Percentiles rank a stretch among this genome's conserved stretches.
These are phyloP conservation scores for Thamnophis sirtalis DNA, from an alignment of 2,113 vertebrate genomes.

Conservation along the genomic window DNA sequence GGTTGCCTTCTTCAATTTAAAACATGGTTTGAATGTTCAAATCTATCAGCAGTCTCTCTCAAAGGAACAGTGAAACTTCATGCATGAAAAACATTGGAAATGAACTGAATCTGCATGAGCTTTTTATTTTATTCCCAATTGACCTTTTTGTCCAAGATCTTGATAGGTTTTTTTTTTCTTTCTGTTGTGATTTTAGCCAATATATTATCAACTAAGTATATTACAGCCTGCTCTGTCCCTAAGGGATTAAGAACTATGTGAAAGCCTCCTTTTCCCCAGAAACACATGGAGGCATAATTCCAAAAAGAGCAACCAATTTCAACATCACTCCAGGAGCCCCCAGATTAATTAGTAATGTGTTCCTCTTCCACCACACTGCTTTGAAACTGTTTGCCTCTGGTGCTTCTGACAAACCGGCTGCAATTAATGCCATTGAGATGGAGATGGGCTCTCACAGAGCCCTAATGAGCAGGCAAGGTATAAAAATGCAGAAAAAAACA, in stretches of 20 bases:
- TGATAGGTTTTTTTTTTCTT: background rate
- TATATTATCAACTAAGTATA: background rate
- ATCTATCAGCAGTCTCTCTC: background rate
- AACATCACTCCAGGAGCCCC: background rate
- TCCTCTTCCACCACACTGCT: conserved; percentile 23
- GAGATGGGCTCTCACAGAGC: conserved; percentile 34
- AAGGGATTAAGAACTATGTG: background rate
- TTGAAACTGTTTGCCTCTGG: conserved; percentile 26
- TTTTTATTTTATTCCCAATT: background rate
- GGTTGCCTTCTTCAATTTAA: background rate
- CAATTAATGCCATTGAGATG: conserved; percentile 32
- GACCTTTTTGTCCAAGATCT: background rate
- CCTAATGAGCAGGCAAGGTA: conserved; percentile 29
- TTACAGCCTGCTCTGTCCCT: background rate
- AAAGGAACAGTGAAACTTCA: background rate
- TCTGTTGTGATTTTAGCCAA: background rate
- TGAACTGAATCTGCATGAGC: background rate
- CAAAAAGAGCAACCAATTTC: background rate
- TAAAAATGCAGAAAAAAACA: conserved; percentile 41
- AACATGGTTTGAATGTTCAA: background rate
- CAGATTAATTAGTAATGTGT: conserved; percentile 10
- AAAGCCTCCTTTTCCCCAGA: background rate
- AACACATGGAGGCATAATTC: background rate
- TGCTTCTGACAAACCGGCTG: conserved; percentile 40
- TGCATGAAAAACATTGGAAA: background rate